Conservation (phyloP, 2,113 vertebrate genomes). For the Gallinago undulata region DNA sequence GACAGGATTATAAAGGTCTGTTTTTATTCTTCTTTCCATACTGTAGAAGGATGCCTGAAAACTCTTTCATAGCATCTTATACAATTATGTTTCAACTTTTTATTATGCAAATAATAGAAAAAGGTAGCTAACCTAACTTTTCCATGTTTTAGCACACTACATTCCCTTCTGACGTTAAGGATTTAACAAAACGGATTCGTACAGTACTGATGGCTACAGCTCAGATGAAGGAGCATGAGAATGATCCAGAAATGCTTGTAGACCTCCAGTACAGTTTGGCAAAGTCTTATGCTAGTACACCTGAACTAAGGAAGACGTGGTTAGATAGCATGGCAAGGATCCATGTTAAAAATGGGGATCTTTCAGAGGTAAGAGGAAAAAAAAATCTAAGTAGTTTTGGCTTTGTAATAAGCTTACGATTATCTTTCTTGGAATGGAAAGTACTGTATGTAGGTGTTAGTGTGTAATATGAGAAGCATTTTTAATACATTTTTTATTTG, state of each 20-base stretch:
- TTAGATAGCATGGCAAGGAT: constrained; percentile 99
- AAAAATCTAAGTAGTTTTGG: not conserved
- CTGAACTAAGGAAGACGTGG: constrained; percentile 97
- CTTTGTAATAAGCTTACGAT: not conserved
- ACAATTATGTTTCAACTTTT: not conserved
- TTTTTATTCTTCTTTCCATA: not conserved
- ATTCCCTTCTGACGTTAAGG: constrained; percentile 96
- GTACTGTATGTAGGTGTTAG: not conserved
- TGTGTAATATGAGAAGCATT: not conserved
- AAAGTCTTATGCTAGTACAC: constrained; percentile 97
- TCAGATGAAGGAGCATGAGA: constrained; percentile 99
- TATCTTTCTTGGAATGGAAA: not conserved
- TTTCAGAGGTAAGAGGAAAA: constrained; percentile 84
- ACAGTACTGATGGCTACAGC: constrained; percentile 98
- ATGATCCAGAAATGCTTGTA: constrained; percentile 97
- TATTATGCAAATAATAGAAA: not conserved
- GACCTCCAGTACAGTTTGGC: constrained; percentile 98
- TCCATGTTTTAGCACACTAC: constrained; percentile 85
- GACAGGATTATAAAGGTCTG: constrained; percentile 93
- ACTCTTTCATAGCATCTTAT: not conserved
- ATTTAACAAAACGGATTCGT: constrained; percentile 96
- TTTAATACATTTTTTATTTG: not conserved
- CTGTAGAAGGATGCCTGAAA: not conserved
- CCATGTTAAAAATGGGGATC: constrained; percentile 96
- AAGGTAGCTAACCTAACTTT: not conserved